Evolutionary conservation across 2,797 vertebrate genomes (phyloP).

Genomic region (Amblyraja radiata): DNA sequence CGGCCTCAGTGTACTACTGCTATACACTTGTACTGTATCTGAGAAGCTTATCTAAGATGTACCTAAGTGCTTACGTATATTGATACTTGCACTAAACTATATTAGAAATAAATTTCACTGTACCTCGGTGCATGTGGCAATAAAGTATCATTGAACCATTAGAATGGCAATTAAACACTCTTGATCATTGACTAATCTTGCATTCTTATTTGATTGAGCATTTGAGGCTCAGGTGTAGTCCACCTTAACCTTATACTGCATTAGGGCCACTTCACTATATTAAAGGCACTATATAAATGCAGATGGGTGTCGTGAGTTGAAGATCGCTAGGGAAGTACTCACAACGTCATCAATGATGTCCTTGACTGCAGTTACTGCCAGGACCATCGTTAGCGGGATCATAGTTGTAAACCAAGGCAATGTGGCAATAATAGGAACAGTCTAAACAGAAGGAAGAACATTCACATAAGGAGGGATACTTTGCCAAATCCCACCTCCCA

Average conservation of each 20-base stretch:
- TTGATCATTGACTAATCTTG: too few species aligned
- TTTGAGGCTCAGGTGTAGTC: neutral
- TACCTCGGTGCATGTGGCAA: too few species aligned
- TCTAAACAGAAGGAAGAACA: constrained; percentile 49
- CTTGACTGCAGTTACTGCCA: constrained; percentile 67
- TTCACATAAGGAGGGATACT: neutral
- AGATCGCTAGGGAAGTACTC: constrained; percentile 47
- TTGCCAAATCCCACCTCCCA: neutral
- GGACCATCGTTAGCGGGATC: constrained; percentile 64
- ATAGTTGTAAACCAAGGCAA: constrained; percentile 81
- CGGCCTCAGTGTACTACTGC: too few species aligned
- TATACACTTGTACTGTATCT: too few species aligned
- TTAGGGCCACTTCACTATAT: neutral
- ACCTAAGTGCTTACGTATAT: too few species aligned
- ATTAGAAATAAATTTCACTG: too few species aligned
- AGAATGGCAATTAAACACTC: too few species aligned
- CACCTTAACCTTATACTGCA: too few species aligned
- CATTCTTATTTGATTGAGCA: neutral
- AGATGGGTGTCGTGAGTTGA: neutral
- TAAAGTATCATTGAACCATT: too few species aligned
- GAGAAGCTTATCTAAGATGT: too few species aligned
- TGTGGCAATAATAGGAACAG: constrained; percentile 72
- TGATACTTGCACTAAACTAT: too few species aligned
- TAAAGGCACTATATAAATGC: too few species aligned
- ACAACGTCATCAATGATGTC: constrained; percentile 79